phyloP scores from a whole-genome alignment of 2,888 invertebrate species.

The Platycheirus albimanus region DNA sequence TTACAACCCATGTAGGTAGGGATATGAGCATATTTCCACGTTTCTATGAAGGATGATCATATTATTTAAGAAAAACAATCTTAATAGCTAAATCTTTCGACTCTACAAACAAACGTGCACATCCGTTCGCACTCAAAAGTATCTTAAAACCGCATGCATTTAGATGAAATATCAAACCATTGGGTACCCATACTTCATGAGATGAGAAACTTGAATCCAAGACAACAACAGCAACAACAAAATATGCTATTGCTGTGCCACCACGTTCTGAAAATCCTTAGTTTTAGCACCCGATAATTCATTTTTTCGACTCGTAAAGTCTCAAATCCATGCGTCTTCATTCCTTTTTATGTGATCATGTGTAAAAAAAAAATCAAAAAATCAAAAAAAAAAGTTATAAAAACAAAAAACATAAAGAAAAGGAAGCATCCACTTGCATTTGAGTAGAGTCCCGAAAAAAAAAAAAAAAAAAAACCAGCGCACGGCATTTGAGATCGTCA shows the following conservation, averaged over 20 bases:
- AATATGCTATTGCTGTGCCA: conserved; percentile 57
- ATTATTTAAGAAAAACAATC: conserved; percentile 25
- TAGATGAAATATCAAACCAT: conserved; percentile 59
- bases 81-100: conserved; percentile 31
- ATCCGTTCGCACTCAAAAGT: conserved; percentile 31
- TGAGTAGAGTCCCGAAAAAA: conserved; percentile 34
- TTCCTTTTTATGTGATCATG: conserved; percentile 55
- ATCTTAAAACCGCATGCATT: conserved; percentile 59
- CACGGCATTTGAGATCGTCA: conserved; percentile 70
- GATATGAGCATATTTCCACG: conserved; percentile 13
- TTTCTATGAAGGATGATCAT: conserved; percentile 27
- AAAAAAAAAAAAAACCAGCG: conserved; percentile 36
- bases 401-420: conserved; percentile 54
- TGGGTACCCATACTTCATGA: conserved; percentile 32
- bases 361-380: conserved; percentile 33
- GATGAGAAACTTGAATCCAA: conserved; percentile 64
- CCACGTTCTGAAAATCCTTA: conserved; percentile 49
- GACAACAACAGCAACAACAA: conserved; percentile 51
- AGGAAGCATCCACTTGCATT: conserved; percentile 74
- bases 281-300: conserved; percentile 73
- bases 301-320: conserved; percentile 59
- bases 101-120: conserved; percentile 36
- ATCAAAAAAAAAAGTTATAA: conserved; percentile 20
- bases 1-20: too few species aligned
- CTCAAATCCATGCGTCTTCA: conserved; percentile 58